Percentiles rank a stretch among this genome's conserved stretches.
Evolutionary conservation across 2,888 invertebrate species (phyloP).

Genomic region (Netelia melanura): DNA sequence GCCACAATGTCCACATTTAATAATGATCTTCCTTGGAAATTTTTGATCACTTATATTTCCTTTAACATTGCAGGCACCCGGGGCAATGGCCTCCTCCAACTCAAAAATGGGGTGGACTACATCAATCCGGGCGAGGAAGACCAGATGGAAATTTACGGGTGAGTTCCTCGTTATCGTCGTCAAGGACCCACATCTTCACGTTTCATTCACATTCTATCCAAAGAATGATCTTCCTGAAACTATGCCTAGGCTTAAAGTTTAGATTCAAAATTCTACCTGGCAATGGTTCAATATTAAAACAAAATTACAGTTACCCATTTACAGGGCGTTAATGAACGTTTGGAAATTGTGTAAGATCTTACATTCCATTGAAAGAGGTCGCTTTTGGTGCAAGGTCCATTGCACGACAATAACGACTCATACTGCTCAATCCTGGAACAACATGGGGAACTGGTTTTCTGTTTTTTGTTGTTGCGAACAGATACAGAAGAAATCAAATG

Average conservation of each 20-base stretch:
- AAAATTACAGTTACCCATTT: too few species aligned
- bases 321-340: too few species aligned
- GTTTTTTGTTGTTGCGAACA: slow-evolving; percentile 78
- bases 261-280: too few species aligned
- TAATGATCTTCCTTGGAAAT: slow-evolving; percentile 27
- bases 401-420: not conserved
- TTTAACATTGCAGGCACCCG: slow-evolving; percentile 78
- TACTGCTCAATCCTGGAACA: not conserved
- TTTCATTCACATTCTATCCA: not conserved
- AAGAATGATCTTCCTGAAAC: not conserved
- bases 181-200: not conserved
- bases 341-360: not conserved
- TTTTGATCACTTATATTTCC: slow-evolving; percentile 9
- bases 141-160: slow-evolving; percentile 86
- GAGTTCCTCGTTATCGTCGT: slow-evolving; percentile 27
- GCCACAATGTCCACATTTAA: not conserved
- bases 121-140: slow-evolving; percentile 87
- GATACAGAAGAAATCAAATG: slow-evolving; percentile 88
- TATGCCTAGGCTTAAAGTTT: not conserved
- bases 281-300: not conserved
- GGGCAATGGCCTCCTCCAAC: slow-evolving; percentile 81
- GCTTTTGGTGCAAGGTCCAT: not conserved
- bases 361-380: not conserved
- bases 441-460: slow-evolving; percentile 14
- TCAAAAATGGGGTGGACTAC: slow-evolving; percentile 85